Conservation (phyloP, 2,113 vertebrate genomes). For the Onychorhynchus coronatus region DNA sequence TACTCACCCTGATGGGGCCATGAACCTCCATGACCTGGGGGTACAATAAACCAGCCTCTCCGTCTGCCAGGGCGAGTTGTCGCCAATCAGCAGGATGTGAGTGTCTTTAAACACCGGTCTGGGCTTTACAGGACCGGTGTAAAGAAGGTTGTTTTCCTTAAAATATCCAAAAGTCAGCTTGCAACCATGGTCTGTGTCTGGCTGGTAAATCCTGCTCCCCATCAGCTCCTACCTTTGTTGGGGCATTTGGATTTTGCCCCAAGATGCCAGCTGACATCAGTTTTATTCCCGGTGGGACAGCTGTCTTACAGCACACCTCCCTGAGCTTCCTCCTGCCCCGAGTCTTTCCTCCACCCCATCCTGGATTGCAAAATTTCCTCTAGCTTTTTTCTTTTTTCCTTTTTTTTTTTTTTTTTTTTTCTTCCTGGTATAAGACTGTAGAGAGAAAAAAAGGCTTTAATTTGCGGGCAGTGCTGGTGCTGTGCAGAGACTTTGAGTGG, state of each 20-base stretch:
- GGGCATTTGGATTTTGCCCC: not conserved
- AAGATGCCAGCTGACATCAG: not conserved
- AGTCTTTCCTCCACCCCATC: rapidly evolving
- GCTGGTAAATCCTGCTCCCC: not conserved
- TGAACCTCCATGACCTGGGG: not conserved
- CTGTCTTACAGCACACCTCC: not conserved
- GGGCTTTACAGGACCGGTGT: not conserved
- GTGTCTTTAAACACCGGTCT: not conserved
- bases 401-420: rapidly evolving
- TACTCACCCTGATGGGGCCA: rapidly evolving
- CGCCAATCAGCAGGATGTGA: rapidly evolving
- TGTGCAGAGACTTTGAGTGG: not conserved
- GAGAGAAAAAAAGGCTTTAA: not conserved
- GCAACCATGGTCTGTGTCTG: not conserved
- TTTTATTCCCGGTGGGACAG: not conserved
- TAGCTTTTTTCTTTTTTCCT: not conserved
- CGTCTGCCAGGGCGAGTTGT: not conserved
- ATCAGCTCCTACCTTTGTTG: not conserved
- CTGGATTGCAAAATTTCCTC: not conserved
- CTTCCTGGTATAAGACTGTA: not conserved
- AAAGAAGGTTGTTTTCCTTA: not conserved
- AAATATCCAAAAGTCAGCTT: not conserved
- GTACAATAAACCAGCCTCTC: not conserved
- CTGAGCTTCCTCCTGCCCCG: rapidly evolving
- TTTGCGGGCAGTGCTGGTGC: not conserved